phyloP scores from a whole-genome alignment of 2,797 vertebrate species.

The Nannoperca australis region DNA sequence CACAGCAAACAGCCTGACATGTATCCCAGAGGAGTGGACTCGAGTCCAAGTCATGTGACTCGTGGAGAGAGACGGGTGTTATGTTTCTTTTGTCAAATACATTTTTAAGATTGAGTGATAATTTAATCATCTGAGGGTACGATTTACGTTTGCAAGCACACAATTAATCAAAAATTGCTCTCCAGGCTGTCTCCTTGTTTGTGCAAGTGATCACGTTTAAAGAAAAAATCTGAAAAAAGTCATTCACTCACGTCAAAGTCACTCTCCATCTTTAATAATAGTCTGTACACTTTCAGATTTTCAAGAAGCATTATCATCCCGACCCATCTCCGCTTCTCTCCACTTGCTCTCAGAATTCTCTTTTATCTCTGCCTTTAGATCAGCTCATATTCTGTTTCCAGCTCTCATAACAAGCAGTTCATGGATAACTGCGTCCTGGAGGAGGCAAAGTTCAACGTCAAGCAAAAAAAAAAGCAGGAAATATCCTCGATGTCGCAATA shows the following conservation, averaged over 20 bases:
- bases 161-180: too few relatives aligned
- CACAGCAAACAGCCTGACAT: too few relatives aligned
- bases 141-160: too few relatives aligned
- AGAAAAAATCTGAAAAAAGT: neutral
- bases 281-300: neutral
- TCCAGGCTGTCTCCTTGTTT: neutral
- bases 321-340: neutral
- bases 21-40: too few relatives aligned
- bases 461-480: neutral
- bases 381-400: neutral
- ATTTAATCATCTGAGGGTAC: too few relatives aligned
- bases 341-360: neutral
- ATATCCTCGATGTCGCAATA: neutral
- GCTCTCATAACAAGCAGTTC: neutral
- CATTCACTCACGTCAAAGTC: neutral
- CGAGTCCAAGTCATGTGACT: too few relatives aligned
- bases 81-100: neutral
- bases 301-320: neutral
- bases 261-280: neutral
- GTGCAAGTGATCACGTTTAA: neutral
- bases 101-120: neutral
- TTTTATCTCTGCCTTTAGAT: conserved; percentile 26
- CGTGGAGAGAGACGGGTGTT: too few relatives aligned
- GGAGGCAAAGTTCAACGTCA: neutral
- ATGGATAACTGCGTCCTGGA: neutral